phyloP scores from a whole-genome alignment of 2,888 invertebrate genomes.

The Calephelis perditalis region DNA sequence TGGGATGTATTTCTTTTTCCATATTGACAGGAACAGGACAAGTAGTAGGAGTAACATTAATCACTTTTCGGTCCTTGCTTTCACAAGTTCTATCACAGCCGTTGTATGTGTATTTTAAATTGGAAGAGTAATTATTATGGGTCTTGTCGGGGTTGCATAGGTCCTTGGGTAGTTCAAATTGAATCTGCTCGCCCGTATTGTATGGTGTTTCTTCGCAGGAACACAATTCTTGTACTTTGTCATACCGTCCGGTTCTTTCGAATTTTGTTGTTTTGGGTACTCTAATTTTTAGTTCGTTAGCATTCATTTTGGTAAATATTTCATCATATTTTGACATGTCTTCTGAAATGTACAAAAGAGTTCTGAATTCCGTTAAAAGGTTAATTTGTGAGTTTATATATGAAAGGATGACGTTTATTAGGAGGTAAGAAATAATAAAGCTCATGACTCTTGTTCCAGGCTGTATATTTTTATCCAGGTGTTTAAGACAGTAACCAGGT shows the following conservation, averaged over 20 bases:
- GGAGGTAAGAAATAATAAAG: no score
- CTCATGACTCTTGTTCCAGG: no score
- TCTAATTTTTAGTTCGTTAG: slow-evolving; percentile 63
- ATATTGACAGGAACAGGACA: slow-evolving; percentile 61
- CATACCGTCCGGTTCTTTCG: slow-evolving; percentile 57
- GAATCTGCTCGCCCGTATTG: slow-evolving; percentile 65
- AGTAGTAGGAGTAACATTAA: slow-evolving; percentile 62
- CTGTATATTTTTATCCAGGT: no score
- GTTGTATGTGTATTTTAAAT: slow-evolving; percentile 57
- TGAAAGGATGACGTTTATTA: no score
- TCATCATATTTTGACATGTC: slow-evolving; percentile 54
- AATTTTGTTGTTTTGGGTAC: slow-evolving; percentile 61
- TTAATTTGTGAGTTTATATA: background rate
- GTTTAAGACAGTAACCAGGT: no score
- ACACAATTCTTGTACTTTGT: slow-evolving; percentile 62
- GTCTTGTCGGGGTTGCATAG: slow-evolving; percentile 40
- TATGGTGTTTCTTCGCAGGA: slow-evolving; percentile 55
- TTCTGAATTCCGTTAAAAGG: slow-evolving; percentile 1
- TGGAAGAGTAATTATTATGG: slow-evolving; percentile 49
- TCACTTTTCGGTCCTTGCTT: slow-evolving; percentile 42
- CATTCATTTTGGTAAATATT: slow-evolving; percentile 67
- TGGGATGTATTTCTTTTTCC: slow-evolving; percentile 53
- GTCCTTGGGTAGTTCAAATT: slow-evolving; percentile 60
- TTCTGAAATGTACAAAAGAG: slow-evolving; percentile 38
- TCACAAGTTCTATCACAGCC: slow-evolving; percentile 44